Base-by-base conservation (phyloP, 2,797 vertebrate species). In the Gephyroberyx darwinii region DNA sequence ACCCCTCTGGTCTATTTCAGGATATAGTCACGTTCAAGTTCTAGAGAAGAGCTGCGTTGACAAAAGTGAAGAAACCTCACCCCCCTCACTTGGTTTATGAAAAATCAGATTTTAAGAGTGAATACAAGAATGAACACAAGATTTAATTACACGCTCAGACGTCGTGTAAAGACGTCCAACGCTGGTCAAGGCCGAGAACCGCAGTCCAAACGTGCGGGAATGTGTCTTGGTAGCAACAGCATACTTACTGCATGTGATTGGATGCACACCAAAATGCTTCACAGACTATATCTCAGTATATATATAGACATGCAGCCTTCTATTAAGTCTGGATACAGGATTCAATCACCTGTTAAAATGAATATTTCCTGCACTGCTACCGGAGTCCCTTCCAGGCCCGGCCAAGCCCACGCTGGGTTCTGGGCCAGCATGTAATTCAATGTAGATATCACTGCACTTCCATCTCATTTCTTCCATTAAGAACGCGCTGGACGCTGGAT, bases 381-480 rank as follows among this genome's bases (percentile, higher is more conserved):
- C 22, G 39, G 59, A 68, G 51, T 5, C 26, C 56, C 13, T 22
- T 35, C 70, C 47, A 31, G 62, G 35, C 37, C 20, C 6, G 33
- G 26, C 41, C n/a, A n/a, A 53, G 52, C 13, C 26, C 33, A 45
- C 7, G 4, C 33, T 26, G 14, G n/a, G 33, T 47, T n/a, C 37
- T 39, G 39, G 58, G 13, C 50, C 47, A 33, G 35, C 26, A 37
- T 73, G 57, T 64, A 48, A 59, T 66, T 59, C 41, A 33, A 43
- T 33, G 13, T 47, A 60, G 39, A 65, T 50, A 60, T 52, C 7
- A 7, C 47, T 58, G 31, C 62, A 48, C 69, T 64, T 71, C 65
- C 50, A 52, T 76, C 48, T 65, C 16, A 61, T 63, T 65, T 66
- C 47, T 39, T 65, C 59, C 58, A 61, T 78, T 63, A 81, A 70